Evolutionary conservation across 2,888 invertebrate genomes (phyloP).

Genomic region (Pseudococcus viburni): DNA sequence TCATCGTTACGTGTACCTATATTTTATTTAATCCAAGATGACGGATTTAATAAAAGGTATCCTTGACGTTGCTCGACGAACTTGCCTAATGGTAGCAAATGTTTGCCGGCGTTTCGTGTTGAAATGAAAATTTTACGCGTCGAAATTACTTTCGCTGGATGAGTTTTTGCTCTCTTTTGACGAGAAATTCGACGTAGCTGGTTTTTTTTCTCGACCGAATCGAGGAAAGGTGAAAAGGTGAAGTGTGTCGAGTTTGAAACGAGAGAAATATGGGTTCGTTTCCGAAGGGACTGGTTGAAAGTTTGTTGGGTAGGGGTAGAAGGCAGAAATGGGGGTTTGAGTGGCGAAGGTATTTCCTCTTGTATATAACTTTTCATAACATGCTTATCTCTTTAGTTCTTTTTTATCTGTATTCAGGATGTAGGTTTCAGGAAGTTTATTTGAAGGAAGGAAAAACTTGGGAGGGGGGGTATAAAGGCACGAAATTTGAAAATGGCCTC

Average conservation of each 20-base stretch:
- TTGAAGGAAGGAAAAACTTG: too few species aligned
- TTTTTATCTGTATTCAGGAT: too few species aligned
- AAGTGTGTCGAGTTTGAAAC: neutral
- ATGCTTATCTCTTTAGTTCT: too few species aligned
- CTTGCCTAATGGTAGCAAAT: neutral
- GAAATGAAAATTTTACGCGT: constrained; percentile 13
- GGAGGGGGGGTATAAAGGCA: too few species aligned
- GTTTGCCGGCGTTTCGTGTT: neutral
- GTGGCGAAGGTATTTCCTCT: neutral
- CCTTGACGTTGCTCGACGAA: neutral
- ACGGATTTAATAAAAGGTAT: constrained; percentile 36
- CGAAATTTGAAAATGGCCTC: too few species aligned
- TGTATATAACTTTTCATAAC: too few species aligned
- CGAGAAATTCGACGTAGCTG: constrained; percentile 56
- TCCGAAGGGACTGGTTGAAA: neutral
- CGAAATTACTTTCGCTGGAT: constrained; percentile 64
- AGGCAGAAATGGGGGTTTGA: neutral
- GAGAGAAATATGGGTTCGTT: neutral
- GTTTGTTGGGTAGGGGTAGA: neutral
- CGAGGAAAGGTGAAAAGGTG: neutral
- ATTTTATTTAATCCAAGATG: constrained; percentile 19
- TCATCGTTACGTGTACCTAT: constrained; percentile 6
- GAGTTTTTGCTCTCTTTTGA: constrained; percentile 58
- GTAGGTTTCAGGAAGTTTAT: too few species aligned
- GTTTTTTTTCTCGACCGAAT: constrained; percentile 8